Conservation (phyloP, 2,113 vertebrate genomes). For the Camelus dromedarius region DNA sequence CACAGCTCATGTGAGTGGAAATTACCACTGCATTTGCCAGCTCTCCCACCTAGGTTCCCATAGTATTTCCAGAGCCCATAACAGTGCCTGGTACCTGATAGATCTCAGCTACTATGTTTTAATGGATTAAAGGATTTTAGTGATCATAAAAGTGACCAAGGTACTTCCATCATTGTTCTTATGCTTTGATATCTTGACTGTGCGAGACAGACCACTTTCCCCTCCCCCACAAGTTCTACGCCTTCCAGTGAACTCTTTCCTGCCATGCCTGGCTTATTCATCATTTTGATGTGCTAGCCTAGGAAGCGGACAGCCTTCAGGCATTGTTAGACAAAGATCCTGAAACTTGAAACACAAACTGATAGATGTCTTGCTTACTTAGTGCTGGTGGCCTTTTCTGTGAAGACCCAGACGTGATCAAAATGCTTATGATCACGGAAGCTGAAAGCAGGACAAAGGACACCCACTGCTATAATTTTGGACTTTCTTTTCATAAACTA, state of each 20-base stretch:
- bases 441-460: neutral
- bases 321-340: constrained; percentile 63
- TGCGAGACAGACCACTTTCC: neutral
- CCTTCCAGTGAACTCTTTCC: neutral
- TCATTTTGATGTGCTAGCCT: constrained; percentile 48
- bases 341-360: constrained; percentile 66
- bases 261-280: constrained; percentile 1
- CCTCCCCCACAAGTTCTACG: neutral
- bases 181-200: neutral
- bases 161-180: neutral
- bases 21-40: neutral
- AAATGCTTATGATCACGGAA: constrained; percentile 17
- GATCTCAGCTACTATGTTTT: neutral
- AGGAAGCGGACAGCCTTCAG: constrained; percentile 62
- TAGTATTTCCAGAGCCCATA: neutral
- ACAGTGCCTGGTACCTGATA: neutral
- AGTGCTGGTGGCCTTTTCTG: constrained; percentile 35
- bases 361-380: constrained; percentile 73
- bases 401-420: constrained; percentile 30
- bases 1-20: neutral
- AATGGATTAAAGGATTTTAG: neutral
- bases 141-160: neutral
- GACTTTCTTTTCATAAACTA: constrained; percentile 29
- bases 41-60: neutral
- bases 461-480: neutral